Evolutionary conservation across 2,797 vertebrate species (phyloP), one percentile per base, ranked within the genome.

Genomic region (Botia kubotai): DNA sequence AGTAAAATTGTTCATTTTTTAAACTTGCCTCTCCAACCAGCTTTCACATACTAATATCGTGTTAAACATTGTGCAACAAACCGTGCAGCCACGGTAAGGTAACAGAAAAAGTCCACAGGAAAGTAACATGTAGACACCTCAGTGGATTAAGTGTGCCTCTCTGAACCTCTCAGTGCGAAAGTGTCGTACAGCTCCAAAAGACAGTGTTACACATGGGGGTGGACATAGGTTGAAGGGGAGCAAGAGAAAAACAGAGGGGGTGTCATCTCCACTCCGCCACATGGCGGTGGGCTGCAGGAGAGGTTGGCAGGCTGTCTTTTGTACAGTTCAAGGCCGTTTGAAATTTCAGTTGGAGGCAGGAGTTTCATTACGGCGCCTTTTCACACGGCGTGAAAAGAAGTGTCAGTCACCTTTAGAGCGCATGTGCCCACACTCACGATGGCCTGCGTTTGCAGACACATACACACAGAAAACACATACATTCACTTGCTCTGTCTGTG

Each of bases 121-220:
- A 77, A 88, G 63, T 58, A 87, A 79, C 82, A 87, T 86, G 83
- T 82, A 83, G 63, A 79, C 79, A 85, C 85, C 83, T 84, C 62
- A 90, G 82, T 81, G 82, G 87, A 91, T 92, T 90, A 91, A 92
- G 87, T 87, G 87, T 87, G 90, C 90, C 86, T 88, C 88, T 75
- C 55, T 86, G 89, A 81, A 87, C 88, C 87, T 86, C 82, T 84
- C 87, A 79, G 77, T 85, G 81, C 39, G 48, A 53, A 65, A 65
- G 72, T 75, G 85, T 75, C 83, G 73, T 75, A 85, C 82, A 84
- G 83, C 87, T 90, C 84, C 78, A 89, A 82, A 87, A 88, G 82
- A 88, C 82, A 78, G 77, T 8, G 85, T 74, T 87, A 82, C 29
- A 29, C 29, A 46, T 77, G 78, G 26, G 72, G 60, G 62, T 73